Conservation (phyloP, 2,888 invertebrate species). For the Thecocarcelia acutangulata region DNA sequence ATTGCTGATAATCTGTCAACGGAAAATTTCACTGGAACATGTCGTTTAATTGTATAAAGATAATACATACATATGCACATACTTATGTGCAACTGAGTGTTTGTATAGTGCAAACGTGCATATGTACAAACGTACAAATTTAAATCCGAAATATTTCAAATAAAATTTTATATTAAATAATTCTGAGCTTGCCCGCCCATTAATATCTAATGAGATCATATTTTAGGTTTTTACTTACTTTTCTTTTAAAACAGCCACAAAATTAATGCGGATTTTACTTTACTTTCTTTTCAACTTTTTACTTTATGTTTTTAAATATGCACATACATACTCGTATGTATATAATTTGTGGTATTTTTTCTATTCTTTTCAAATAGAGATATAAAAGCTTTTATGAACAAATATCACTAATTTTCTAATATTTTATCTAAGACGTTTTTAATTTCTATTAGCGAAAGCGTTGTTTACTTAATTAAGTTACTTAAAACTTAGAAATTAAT, state of each 20-base stretch:
- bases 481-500: no score
- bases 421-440: constrained; percentile 15
- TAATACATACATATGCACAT: no score
- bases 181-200: background rate
- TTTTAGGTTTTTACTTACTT: no score
- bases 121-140: no score
- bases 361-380: constrained; percentile 10
- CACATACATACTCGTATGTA: background rate
- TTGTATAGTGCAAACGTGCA: no score
- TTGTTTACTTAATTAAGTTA: no score
- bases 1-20: constrained; percentile 43
- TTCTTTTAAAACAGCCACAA: no score
- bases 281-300: background rate
- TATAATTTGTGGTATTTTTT: constrained; percentile 8
- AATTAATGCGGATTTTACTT: background rate
- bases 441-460: background rate
- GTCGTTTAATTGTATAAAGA: no score
- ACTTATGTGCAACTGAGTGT: no score
- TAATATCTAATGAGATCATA: no score
- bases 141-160: no score
- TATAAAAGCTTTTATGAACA: background rate
- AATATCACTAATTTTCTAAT: background rate
- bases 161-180: constrained; percentile 11
- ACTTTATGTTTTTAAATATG: no score
- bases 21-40: constrained; percentile 6